Base-by-base conservation (phyloP, 2,113 vertebrate genomes). In the Andinoacara biseriatus region DNA sequence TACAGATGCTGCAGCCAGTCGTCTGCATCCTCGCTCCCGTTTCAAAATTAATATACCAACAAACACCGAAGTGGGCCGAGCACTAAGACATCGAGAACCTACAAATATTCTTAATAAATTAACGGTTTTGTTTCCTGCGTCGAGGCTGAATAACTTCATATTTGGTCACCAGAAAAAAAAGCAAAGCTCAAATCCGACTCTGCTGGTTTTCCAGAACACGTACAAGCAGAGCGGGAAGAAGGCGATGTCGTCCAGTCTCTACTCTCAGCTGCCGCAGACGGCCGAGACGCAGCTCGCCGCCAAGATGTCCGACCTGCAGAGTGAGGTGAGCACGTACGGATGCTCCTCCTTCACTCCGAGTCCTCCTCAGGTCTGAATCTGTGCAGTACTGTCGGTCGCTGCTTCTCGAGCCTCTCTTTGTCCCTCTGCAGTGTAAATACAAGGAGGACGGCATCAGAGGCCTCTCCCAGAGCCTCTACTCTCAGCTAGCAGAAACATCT, bases 211-310 rank as follows among this genome's bases (percentile, higher is more conserved):
- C 0, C 75, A 95, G 94, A 92, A 82, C 83, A 90, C 86, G 74
- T 95, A 95, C 89, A 92, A 90, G 75, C 78, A 90, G 83, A 81
- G 77, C 2, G 86, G 87, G 26, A 91, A 52, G 75, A 74, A 76
- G 83, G 49, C n/a, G 0, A 58, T 89, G 89, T 52, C 75, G 0
- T 86, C 82, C 85, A 94, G 93, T 35, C 5, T 95, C 75, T 96
- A 93, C 87, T 83, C 94, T 74, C 94, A 89, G 87, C 91, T 96
- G 43, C 91, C 94, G 0, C 90, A 94, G 43, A 96, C 94, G 11
- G 67, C 90, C 0, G 90, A 95, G 83, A 96, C 89, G 7, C 89
- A 93, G 84, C 88, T 92, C 18, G 93, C 94, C 6, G 87, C 93
- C 60, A 94, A 92, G 83, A 84, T 95, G 83, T 84, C 92, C 0